Conservation (phyloP, 2,113 vertebrate species). For the Colistium nudipinnis region DNA sequence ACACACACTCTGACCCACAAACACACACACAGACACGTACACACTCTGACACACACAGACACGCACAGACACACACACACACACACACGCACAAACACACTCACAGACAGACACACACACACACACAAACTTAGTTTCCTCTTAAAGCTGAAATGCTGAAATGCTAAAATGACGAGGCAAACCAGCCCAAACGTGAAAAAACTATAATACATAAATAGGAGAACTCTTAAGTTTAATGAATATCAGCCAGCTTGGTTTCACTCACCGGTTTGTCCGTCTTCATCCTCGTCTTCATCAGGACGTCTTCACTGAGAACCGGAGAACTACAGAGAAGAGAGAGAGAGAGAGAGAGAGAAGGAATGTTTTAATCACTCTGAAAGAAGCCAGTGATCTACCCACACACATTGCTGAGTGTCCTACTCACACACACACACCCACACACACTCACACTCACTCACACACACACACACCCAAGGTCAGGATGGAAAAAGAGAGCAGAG, state of each 20-base stretch:
- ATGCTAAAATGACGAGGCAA: too few species aligned
- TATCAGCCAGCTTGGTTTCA: constrained; percentile 47
- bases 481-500: constrained; percentile 12
- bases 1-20: too few species aligned
- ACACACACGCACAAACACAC: too few species aligned
- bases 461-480: constrained; percentile 27
- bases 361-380: constrained; percentile 71
- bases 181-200: too few species aligned
- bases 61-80: too few species aligned
- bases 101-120: too few species aligned
- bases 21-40: too few species aligned
- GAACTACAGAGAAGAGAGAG: constrained; percentile 30
- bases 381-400: constrained; percentile 70
- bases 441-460: constrained; percentile 5
- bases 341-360: constrained; percentile 56
- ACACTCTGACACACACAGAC: too few species aligned
- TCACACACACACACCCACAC: constrained; percentile 35
- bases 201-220: too few species aligned
- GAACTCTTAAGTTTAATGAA: too few species aligned
- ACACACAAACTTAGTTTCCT: too few species aligned
- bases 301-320: constrained; percentile 46
- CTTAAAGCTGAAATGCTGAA: too few species aligned
- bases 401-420: constrained; percentile 56
- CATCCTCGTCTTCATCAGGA: constrained; percentile 59
- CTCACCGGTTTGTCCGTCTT: constrained; percentile 63